These are phyloP conservation scores for Plectrocnemia conspersa DNA, from an alignment of 1,140 invertebrate genomes.

Conservation along the genomic window DNA sequence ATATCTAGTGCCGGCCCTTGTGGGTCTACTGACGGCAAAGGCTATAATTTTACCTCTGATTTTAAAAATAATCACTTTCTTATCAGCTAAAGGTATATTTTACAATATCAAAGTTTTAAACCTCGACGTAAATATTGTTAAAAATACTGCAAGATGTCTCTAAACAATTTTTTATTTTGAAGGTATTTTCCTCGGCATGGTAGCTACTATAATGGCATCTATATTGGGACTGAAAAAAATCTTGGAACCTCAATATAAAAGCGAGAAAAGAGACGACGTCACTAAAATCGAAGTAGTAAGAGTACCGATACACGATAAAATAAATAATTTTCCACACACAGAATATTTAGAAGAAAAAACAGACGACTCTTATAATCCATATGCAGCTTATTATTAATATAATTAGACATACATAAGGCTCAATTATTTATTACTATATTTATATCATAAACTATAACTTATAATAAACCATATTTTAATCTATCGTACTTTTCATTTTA, in stretches of 20 bases:
- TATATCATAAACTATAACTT: no score
- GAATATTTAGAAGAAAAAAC: not conserved
- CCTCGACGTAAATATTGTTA: not conserved
- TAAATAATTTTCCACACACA: constrained; percentile 39
- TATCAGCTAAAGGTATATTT: constrained; percentile 50
- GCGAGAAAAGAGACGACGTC: constrained; percentile 40
- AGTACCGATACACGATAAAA: constrained; percentile 39
- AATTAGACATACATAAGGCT: not conserved
- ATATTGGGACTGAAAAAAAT: constrained; percentile 43
- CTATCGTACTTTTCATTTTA: no score
- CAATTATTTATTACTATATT: not conserved
- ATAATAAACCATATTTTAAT: no score
- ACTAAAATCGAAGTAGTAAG: constrained; percentile 46
- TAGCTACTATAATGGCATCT: constrained; percentile 44
- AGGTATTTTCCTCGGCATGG: constrained; percentile 46
- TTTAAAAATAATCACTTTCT: constrained; percentile 57
- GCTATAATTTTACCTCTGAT: constrained; percentile 58
- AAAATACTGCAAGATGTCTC: not conserved
- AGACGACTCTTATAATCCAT: constrained; percentile 8
- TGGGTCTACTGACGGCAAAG: constrained; percentile 59
- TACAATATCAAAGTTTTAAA: not conserved
- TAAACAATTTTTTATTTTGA: constrained; percentile 18
- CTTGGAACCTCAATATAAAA: constrained; percentile 33
- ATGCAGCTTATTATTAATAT: constrained; percentile 5
- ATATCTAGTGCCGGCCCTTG: constrained; percentile 54